phyloP scores from a whole-genome alignment of 2,888 invertebrate genomes.

The Nemoura dubitans region DNA sequence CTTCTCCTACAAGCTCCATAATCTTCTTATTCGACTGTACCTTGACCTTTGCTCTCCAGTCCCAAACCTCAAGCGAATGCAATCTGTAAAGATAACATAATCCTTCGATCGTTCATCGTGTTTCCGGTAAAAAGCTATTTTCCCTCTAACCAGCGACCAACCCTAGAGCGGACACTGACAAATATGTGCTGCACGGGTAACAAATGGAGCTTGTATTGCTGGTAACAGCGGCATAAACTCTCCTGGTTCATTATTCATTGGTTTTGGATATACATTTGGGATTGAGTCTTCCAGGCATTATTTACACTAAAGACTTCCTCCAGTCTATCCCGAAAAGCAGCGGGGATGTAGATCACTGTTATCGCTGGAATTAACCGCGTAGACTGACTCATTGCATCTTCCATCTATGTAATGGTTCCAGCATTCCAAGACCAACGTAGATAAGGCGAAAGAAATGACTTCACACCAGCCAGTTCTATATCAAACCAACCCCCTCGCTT shows the following conservation, averaged over 20 bases:
- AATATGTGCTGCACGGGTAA: conserved; percentile 26
- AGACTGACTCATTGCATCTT: conserved; percentile 36
- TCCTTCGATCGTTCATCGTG: conserved; percentile 2
- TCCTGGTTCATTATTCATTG: conserved; percentile 32
- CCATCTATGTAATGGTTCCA: conserved; percentile 42
- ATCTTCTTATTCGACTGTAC: conserved; percentile 3
- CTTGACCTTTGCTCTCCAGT: conserved; percentile 21
- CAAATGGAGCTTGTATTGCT: conserved; percentile 27
- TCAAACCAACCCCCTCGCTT: conserved; percentile 37
- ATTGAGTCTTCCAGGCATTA: conserved; percentile 32
- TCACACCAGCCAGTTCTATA: conserved; percentile 37
- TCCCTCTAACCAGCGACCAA: conserved; percentile 14
- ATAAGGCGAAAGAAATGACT: conserved; percentile 45
- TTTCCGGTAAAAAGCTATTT: conserved; percentile 16
- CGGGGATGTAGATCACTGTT: conserved; percentile 38
- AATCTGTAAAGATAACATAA: conserved; percentile 27
- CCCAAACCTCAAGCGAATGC: conserved; percentile 14
- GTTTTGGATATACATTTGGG: conserved; percentile 31
- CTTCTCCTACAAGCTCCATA: not conserved
- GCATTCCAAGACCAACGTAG: conserved; percentile 29
- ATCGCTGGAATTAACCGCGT: conserved; percentile 43
- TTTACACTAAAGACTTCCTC: conserved; percentile 29
- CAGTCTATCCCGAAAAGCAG: not conserved
- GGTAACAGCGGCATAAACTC: conserved; percentile 29
- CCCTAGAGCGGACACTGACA: conserved; percentile 28